These are phyloP conservation scores for Butastur rufipennis DNA, from an alignment of 2,113 vertebrate genomes.

Conservation along the genomic window DNA sequence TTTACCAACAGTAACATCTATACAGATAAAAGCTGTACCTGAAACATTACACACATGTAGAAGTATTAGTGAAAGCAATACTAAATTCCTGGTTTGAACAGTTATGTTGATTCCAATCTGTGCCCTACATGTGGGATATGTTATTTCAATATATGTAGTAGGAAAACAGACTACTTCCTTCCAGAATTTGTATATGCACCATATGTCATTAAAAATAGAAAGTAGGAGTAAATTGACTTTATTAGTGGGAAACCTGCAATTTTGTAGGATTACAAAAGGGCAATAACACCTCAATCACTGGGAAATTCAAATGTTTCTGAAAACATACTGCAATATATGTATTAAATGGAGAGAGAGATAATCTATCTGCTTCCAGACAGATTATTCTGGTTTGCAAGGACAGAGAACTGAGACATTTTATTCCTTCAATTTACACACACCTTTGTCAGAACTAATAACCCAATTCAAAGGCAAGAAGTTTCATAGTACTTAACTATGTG, in stretches of 20 bases:
- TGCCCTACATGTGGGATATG: neutral
- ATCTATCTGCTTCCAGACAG: neutral
- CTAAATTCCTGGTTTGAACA: neutral
- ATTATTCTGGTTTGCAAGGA: neutral
- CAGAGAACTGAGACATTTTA: neutral
- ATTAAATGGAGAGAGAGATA: neutral
- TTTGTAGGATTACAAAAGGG: neutral
- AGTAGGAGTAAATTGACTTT: neutral
- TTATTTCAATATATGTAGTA: neutral
- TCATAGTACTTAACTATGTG: neutral
- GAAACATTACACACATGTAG: neutral
- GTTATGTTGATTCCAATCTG: neutral
- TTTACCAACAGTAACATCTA: neutral
- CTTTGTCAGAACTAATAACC: conserved; percentile 1
- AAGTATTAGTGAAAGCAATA: neutral
- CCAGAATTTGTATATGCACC: neutral
- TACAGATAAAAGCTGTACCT: neutral
- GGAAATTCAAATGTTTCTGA: neutral
- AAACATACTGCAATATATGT: neutral
- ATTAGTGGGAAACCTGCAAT: neutral
- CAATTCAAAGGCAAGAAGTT: neutral
- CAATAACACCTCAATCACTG: neutral
- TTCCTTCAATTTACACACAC: neutral
- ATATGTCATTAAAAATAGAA: neutral
- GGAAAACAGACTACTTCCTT: neutral